phyloP scores from a whole-genome alignment of 2,797 vertebrate species.

The Neopelma chrysocephalum region DNA sequence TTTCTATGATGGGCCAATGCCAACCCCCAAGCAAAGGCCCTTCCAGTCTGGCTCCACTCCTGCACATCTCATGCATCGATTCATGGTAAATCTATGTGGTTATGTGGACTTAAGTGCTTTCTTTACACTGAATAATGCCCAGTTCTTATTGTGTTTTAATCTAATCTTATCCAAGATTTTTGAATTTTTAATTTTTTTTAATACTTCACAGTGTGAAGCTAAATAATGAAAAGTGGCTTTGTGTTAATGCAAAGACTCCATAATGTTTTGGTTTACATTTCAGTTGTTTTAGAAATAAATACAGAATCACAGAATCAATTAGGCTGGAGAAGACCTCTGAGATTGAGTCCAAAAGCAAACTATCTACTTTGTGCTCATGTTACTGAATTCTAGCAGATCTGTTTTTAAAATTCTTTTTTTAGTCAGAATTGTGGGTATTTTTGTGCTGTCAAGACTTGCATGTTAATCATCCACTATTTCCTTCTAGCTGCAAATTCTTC shows the following conservation, averaged over 20 bases:
- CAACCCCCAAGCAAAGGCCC: slow-evolving; percentile 88
- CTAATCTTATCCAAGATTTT: neutral
- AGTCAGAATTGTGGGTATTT: neutral
- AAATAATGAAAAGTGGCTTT: neutral
- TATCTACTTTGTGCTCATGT: neutral
- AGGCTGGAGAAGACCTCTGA: neutral
- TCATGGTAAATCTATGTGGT: slow-evolving; percentile 84
- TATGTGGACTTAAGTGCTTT: neutral
- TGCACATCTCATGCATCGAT: slow-evolving; percentile 89
- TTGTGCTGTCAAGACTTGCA: neutral
- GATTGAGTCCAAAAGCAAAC: neutral
- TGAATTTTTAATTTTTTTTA: neutral
- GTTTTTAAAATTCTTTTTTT: neutral
- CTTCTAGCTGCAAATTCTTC: neutral
- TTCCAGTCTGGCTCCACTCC: slow-evolving; percentile 95
- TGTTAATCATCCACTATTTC: neutral
- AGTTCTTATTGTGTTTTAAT: neutral
- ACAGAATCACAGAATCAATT: neutral
- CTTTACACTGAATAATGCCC: neutral
- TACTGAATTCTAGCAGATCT: neutral
- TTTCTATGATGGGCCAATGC: slow-evolving; percentile 87
- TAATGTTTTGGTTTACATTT: neutral
- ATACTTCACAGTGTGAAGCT: neutral
- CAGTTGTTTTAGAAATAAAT: neutral
- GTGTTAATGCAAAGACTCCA: neutral